Evolutionary conservation across 2,113 vertebrate species (phyloP), one percentile per base, ranked within the genome.

Genomic region (Hylia prasina): DNA sequence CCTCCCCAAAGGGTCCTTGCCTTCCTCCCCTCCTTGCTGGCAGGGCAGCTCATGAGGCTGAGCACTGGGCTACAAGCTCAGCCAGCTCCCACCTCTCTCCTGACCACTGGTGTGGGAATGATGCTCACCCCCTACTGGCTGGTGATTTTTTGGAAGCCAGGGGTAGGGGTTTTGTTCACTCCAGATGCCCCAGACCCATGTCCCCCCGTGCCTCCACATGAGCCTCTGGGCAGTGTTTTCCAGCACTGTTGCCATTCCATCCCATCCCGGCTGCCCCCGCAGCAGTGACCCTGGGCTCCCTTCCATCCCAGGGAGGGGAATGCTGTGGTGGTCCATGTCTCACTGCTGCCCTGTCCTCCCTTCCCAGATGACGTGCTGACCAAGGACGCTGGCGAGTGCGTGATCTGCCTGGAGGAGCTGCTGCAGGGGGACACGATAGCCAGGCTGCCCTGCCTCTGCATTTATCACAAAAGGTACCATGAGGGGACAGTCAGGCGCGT

Each of bases 401-500:
- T 99, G 96, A 99, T 99, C 98, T 99, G 99, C 98, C 98, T 99
- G 97, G 99, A 99, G 96, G 99, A 99, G 89, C 98, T 99, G 96
- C 99, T 99, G 98, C 99, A 99, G 95, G 99, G 99, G 81, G 99
- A 99, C 97, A 99, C 99, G 97, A 99, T 99, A 98, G 99, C 99
- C 98, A 99, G 99, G 98, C 99, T 99, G 98, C 99, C 99, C 96
- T 99, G 99, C 98, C 99, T 99, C 98, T 99, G 99, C 98, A 99
- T 99, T 97, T 99, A 99, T 98, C 99, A 99, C 98, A 99, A 99
- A 98, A 99, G 99, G 99, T 99, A 98, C 75, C 4, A 7, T 6
- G 22, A 11, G 11, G 51, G 48, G 20, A 15, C 16, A 16, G 53
- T 63, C 13, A 4, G 35, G 14, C 0, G 2, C 45, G 60, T 33